A percentile compares a stretch with the other conserved stretches of the same genome.
These are phyloP conservation scores for Ephydatia muelleri DNA, from an alignment of 37 sponge, comb jelly and placozoan species.

Conservation along the genomic window DNA sequence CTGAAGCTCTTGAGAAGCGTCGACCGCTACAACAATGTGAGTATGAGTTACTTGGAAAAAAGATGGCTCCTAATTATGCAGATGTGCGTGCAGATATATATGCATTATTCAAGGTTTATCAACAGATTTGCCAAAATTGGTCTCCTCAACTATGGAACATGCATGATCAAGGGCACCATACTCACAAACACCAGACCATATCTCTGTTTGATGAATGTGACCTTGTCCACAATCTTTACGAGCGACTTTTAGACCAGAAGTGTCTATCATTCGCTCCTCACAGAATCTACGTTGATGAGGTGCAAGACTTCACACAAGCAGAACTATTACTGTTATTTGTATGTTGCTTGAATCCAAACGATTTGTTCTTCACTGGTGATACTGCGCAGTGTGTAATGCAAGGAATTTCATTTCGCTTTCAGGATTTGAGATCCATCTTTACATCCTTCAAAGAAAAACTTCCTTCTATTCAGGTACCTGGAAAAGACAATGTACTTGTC, in stretches of 20 bases:
- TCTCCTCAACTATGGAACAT: neutral
- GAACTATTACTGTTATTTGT: slow-evolving; percentile 63
- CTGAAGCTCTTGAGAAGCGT: slow-evolving; percentile 49
- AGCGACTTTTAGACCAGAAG: slow-evolving; percentile 17
- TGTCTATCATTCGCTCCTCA: slow-evolving; percentile 54
- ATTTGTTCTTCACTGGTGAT: slow-evolving; percentile 77
- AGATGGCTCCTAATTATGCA: slow-evolving; percentile 72
- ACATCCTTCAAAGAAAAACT: neutral
- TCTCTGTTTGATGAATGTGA: slow-evolving; percentile 77
- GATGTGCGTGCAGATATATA: slow-evolving; percentile 57
- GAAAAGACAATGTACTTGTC: neutral
- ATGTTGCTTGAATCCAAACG: slow-evolving; percentile 60
- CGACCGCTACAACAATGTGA: slow-evolving; percentile 48
- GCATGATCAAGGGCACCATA: slow-evolving; percentile 2
- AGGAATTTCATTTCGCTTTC: slow-evolving; percentile 79
- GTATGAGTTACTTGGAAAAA: slow-evolving; percentile 58
- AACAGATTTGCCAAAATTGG: slow-evolving; percentile 42
- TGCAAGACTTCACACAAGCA: slow-evolving; percentile 88
- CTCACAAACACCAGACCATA: neutral
- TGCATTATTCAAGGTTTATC: slow-evolving; percentile 54
- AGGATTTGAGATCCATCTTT: slow-evolving; percentile 66
- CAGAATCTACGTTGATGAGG: slow-evolving; percentile 79
- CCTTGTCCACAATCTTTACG: slow-evolving; percentile 42
- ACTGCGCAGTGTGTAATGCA: slow-evolving; percentile 88
- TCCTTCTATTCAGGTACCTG: slow-evolving; percentile 11